Base-by-base conservation (phyloP, 37 sponge, comb jelly and placozoan genomes). In the Ephydatia muelleri region DNA sequence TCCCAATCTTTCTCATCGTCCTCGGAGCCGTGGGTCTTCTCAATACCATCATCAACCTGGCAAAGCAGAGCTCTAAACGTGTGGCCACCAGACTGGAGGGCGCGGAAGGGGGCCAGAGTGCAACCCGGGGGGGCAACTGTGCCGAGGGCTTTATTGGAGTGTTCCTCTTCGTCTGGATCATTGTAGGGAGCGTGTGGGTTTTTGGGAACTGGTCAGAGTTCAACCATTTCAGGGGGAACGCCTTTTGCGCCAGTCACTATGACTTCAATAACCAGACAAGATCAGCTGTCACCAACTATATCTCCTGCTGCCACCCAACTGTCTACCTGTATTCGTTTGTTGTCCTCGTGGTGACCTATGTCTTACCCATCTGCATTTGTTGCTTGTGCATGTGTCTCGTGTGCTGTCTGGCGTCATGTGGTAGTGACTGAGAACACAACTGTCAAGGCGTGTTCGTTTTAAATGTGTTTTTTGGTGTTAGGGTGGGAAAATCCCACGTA, bases 91-190 rank as follows among this genome's bases (percentile, higher is more conserved):
- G 68, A 8, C 49, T 75, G 25, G 49, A 70, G 30, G 70, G 73
- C 0, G 77, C 70, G n/a, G 73, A 65, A 12, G 77, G 34, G 5
- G 36, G 76, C 9, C n/a, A 43, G 23, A 14, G 30, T 12, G 83
- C 76, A 0, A 22, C 34, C 0, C 49, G 70, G n/a, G 72, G 84
- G 39, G 88, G 88, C 0, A 87, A 38, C 71, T 87, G 84, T 40
- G 30, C 73, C 13, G 92, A 91, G 84, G 69, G 81, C 27, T 30
- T 87, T 13, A 22, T 91, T 16, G 23, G 76, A 0, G 9, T 74
- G 3, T 91, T 91, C 34, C 81, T 91, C 68, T 91, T 91, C 68
- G 70, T 87, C 32, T 91, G 92, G 92, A 75, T 80, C 40, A 91
- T 91, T 31, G 39, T 91, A 30, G 92, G 92, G 0, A 80, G 88